A percentile compares a stretch with the other conserved stretches of the same genome.
phyloP scores from a whole-genome alignment of 37 sponge, comb jelly and placozoan species.

The Tethya wilhelma region DNA sequence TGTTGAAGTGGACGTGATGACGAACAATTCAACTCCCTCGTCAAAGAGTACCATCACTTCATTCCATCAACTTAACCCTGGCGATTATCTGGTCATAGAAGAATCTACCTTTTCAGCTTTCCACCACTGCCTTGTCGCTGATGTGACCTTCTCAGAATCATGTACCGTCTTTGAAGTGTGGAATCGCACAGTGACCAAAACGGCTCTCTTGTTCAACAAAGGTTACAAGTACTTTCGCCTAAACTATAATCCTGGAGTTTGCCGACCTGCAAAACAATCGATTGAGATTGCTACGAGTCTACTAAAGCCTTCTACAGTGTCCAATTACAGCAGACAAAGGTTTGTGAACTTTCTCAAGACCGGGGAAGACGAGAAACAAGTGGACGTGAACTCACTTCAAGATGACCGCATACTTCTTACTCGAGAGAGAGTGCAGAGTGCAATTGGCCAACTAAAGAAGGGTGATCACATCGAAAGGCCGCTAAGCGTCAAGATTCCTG shows the following conservation, averaged over 20 bases:
- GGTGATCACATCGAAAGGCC: constrained; percentile 41
- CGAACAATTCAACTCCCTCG: not conserved
- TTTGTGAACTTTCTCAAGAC: constrained; percentile 23
- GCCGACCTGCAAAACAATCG: not conserved
- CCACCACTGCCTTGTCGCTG: constrained; percentile 25
- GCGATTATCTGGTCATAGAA: constrained; percentile 14
- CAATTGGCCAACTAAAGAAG: not conserved
- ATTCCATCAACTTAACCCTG: constrained; percentile 26
- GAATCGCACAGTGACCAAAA: not conserved
- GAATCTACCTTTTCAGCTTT: not conserved
- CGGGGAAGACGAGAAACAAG: not conserved
- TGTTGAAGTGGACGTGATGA: constrained; percentile 7
- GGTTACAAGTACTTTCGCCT: constrained; percentile 1
- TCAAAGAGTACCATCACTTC: constrained; percentile 16
- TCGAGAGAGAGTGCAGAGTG: not conserved
- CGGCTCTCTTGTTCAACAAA: not conserved
- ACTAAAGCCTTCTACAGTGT: not conserved
- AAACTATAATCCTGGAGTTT: constrained; percentile 2
- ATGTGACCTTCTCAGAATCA: not conserved
- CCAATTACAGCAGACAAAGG: not conserved
- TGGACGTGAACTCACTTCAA: not conserved
- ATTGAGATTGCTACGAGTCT: not conserved
- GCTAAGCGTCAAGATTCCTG: not conserved
- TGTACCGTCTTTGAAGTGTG: constrained; percentile 9
- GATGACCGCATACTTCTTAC: constrained; percentile 20